Evolutionary conservation across 2,797 vertebrate species (phyloP).

Genomic region (Sarcoramphus papa): DNA sequence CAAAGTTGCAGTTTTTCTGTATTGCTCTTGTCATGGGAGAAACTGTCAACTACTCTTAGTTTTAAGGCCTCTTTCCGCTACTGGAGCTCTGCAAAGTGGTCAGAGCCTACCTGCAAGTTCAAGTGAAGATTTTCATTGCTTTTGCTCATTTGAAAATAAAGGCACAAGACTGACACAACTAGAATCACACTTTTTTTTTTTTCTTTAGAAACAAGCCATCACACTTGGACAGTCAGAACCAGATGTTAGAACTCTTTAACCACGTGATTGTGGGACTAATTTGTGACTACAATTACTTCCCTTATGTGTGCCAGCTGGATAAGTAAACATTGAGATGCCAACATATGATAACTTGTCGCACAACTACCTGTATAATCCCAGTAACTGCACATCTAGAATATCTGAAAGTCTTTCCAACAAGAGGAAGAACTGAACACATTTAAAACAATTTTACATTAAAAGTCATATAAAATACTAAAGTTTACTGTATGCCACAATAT

Average conservation of each 20-base stretch:
- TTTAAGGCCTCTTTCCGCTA: neutral
- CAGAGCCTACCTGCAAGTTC: neutral
- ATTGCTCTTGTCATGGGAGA: neutral
- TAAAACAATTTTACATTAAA: neutral
- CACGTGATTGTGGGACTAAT: neutral
- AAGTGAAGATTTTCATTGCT: neutral
- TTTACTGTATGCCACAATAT: neutral
- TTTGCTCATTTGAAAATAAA: neutral
- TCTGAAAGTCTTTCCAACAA: neutral
- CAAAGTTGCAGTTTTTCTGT: neutral
- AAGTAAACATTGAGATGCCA: neutral
- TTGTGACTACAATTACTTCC: neutral
- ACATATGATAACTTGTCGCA: neutral
- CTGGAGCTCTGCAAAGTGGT: neutral
- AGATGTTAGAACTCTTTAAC: neutral
- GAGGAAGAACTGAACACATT: neutral
- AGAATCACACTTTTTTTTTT: neutral
- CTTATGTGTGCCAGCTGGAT: neutral
- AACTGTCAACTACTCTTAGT: neutral
- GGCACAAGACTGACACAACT: neutral
- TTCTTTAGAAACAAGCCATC: neutral
- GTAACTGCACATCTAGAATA: neutral
- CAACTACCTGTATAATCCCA: neutral
- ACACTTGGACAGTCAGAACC: neutral
- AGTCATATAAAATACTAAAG: neutral